These are phyloP conservation scores for Epizoanthus ramosus DNA, from an alignment of 92 coral and sea anemone genomes.

Conservation along the genomic window DNA sequence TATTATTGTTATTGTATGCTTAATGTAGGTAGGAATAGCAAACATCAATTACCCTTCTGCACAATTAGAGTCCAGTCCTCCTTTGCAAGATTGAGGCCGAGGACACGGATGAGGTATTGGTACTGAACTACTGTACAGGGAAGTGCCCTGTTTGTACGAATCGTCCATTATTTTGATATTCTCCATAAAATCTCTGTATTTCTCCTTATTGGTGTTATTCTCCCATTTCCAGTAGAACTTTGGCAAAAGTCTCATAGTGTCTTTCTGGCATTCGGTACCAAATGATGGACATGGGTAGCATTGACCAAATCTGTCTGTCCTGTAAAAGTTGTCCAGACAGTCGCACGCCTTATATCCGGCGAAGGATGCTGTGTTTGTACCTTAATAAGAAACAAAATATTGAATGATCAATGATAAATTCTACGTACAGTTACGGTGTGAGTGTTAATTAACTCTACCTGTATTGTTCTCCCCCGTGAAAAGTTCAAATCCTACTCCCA, in stretches of 20 bases:
- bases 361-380: conserved; percentile 32
- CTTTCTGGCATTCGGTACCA: conserved; percentile 3
- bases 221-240: neutral
- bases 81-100: conserved; percentile 2
- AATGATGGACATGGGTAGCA: conserved; percentile 44
- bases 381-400: conserved; percentile 13
- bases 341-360: conserved; percentile 57
- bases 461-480: no score
- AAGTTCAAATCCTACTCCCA: no score
- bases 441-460: no score
- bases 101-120: neutral
- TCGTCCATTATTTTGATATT: neutral
- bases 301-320: conserved; percentile 55
- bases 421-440: no score
- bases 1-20: no score
- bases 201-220: neutral
- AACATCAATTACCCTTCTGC: neutral
- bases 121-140: neutral
- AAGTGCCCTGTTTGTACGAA: neutral
- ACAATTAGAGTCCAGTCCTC: neutral
- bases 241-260: neutral
- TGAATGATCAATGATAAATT: no score
- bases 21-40: no score
- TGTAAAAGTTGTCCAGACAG: conserved; percentile 53
- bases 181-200: neutral